Base-by-base conservation (phyloP, 2,888 invertebrate species). In the Andrena praecox region DNA sequence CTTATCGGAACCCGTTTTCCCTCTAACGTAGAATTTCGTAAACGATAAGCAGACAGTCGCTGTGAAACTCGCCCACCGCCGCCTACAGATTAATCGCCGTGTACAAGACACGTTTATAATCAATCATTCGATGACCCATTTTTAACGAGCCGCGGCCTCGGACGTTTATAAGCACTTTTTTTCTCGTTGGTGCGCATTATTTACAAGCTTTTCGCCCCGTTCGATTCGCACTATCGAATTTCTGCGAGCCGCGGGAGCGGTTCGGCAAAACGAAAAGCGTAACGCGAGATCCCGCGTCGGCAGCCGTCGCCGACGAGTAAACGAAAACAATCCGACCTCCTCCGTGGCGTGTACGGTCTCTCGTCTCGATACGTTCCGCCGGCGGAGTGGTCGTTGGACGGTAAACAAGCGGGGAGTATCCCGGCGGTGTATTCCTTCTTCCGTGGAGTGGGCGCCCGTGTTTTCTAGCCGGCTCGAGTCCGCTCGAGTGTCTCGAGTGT, bases 281-380 rank as follows among this genome's bases (percentile, higher is more conserved):
- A 73, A 73, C 50, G 7, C 62, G 35, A 56, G 63, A 12, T 42
- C 50, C 48, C 24, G 31, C 20, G 52, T 29, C 10, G 56, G 42
- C 42, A 27, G 56, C 56, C 3, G 20, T 33, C 16, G 42, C 1
- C 42, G 42, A 20, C 2, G 24, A 35, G 20, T 68, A 62, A 75
- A 80, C 64, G 56, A 63, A 76, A 82, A 76, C 71, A 52, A 50
- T 82, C 8, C 33, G 20, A 42, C 56, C 50, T 68, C 31, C 35
- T 68, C 31, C 35, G n/a, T 24, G 31, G 54, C 10, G 2, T 64
- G 2, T 64, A 12, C 16, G 31, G 27, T 35, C 69, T 72, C 70
- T 64, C 29, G 4, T 35, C 8, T 35, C 8, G 50, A 24, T 24
- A 29, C 29, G 54, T n/a, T 24, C 29, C 64, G 33, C 54, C 54